phyloP scores from a whole-genome alignment of 2,888 invertebrate genomes.

The Drosophila dives region DNA sequence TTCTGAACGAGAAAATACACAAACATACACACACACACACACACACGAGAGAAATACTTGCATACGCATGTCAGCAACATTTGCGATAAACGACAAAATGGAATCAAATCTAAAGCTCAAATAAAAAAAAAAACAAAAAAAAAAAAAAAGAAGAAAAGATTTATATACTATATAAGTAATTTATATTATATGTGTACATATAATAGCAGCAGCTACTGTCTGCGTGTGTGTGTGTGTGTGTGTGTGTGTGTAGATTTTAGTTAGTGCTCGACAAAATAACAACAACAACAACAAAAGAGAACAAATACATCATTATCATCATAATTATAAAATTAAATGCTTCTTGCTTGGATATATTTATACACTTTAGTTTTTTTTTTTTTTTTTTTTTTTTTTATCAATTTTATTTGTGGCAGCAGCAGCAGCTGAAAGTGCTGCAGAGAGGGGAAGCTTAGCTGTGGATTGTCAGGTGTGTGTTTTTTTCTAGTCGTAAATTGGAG shows the following conservation, averaged over 20 bases:
- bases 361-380: constrained; percentile 1
- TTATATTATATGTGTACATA: constrained; percentile 57
- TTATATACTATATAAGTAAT: constrained; percentile 43
- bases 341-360: constrained; percentile 52
- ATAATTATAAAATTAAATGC: constrained; percentile 77
- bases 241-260: constrained; percentile 36
- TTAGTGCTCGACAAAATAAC: constrained; percentile 48
- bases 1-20: constrained; percentile 74
- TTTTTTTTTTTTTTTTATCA: constrained; percentile 53
- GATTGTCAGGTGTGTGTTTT: constrained; percentile 75
- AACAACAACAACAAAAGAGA: constrained; percentile 54
- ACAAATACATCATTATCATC: constrained; percentile 72
- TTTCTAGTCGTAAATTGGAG: too few species aligned
- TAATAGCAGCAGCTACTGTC: constrained; percentile 71
- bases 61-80: constrained; percentile 63
- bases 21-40: constrained; percentile 13
- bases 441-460: constrained; percentile 4
- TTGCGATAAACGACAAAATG: constrained; percentile 79
- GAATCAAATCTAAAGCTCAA: constrained; percentile 79
- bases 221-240: constrained; percentile 22
- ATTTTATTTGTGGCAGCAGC: constrained; percentile 69
- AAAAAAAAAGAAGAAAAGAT: constrained; percentile 52
- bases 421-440: neutral
- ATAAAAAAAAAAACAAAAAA: constrained; percentile 65
- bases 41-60: constrained; percentile 27